Evolutionary conservation across 2,888 invertebrate genomes (phyloP), one percentile per base, ranked within the genome.

Genomic region (Callimorpha dominula): DNA sequence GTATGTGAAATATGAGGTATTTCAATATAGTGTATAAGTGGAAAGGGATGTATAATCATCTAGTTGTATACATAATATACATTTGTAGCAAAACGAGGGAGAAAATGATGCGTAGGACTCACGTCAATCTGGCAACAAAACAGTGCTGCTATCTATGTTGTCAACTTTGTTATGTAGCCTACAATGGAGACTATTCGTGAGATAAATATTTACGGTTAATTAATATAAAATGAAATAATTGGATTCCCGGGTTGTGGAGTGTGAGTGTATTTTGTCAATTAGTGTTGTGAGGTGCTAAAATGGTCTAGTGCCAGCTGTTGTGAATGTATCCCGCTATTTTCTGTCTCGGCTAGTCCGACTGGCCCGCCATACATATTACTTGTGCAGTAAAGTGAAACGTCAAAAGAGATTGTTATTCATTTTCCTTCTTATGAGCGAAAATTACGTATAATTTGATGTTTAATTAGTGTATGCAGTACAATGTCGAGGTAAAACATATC

Each of bases 61-160:
- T 78, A 79, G 74, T 79, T 80, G 76, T 82, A 80, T 86, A 83
- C 60, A 60, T 76, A 77, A 74, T 85, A 87, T 85, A 87, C 84
- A 88, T 86, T 86, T 79, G 81, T 83, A 86, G 75, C 72, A 79
- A 86, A 87, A 82, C 78, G 78, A 80, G 77, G 78, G 84, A 85
- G 86, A 90, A 91, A 91, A 89, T 89, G 92, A 93, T 93, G 93
- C 94, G 93, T 94, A 94, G 90, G 82, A 88, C 91, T 95, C 95
- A 96, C 92, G 96, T 96, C 96, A 95, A 93, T 93, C 94, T 94
- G 93, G 94, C 93, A 95, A 95, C 95, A 94, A 94, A 95, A 95
- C 94, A 92, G 96, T 96, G 96, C 96, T 97, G 97, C 97, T 97
- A 97, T 96, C 97, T 97, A 96, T 96, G 97, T 97, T 97, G 97